Conservation (phyloP, 2,113 vertebrate genomes). For the Ophiodon elongatus region DNA sequence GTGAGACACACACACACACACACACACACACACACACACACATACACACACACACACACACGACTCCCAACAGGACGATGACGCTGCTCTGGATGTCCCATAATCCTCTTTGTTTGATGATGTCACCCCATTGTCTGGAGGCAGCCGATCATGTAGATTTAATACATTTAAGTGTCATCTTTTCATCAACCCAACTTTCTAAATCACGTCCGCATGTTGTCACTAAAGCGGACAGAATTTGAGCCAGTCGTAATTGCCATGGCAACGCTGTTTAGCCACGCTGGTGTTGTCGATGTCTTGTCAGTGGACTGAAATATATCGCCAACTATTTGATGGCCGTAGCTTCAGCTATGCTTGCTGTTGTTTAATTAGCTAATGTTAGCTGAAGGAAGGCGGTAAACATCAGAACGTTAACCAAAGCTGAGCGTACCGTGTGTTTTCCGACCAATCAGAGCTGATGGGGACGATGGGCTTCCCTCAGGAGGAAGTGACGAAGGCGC, state of each 20-base stretch:
- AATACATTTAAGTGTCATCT: background rate
- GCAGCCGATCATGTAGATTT: background rate
- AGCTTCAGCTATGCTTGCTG: background rate
- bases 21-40: background rate
- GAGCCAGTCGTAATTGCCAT: too few relatives aligned
- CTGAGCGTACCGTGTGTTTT: background rate
- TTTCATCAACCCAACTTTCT: background rate
- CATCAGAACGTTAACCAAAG: background rate
- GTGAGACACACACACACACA: slow-evolving; percentile 35
- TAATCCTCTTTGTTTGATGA: slow-evolving; percentile 4
- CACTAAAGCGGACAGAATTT: background rate
- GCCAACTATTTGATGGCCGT: background rate
- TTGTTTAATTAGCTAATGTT: background rate
- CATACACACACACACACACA: background rate
- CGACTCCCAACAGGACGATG: background rate
- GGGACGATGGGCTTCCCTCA: slow-evolving; percentile 93
- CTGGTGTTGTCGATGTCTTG: background rate
- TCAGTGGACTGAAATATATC: too few relatives aligned
- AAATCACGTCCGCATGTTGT: background rate
- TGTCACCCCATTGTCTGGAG: background rate
- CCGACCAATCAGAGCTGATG: slow-evolving; percentile 88
- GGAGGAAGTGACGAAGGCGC: slow-evolving; percentile 92
- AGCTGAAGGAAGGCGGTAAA: background rate
- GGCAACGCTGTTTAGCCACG: too few relatives aligned
- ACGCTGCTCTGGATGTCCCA: background rate